Base-by-base conservation (phyloP, 1,140 invertebrate genomes). In the Drosophila bocki region DNA sequence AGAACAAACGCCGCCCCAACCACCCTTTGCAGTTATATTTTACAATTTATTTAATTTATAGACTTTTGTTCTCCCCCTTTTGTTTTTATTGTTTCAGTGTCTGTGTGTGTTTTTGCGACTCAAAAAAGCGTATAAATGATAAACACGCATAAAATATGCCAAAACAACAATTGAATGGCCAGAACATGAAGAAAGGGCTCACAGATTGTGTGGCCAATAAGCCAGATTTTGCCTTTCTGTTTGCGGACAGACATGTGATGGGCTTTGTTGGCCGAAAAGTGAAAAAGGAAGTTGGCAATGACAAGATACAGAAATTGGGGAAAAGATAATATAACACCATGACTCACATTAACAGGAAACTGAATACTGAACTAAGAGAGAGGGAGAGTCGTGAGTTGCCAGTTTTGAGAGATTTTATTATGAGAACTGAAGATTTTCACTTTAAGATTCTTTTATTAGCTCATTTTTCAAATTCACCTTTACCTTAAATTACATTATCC, bases 11-110 rank as follows among this genome's bases (percentile, higher is more conserved):
- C 12, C 19, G 11, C 2, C 2, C 17, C 17, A 29, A 29, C 17
- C 9, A 4, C 1, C 69, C 60, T 48, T 44, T 62, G 75, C 60
- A 47, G 71, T 77, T 39, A 78, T 87, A 83, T 87, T 87, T 90
- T 81, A 84, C 84, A 90, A 90, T 91, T 85, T 90, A 82, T 91
- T 90, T 91, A 90, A 90, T 90, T 90, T 90, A 91, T 90, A 86
- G 82, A 57, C 71, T 71, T 67, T 42, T 65, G 22, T 39, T 60
- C 35, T 32, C 19, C 26, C 26, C 47, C 19, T 56, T 48, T 71
- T 57, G 60, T 56, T 75, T 63, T 63, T 62, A 63, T 75, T 75
- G 58, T 44, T 61, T 45, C 17, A 58, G 9, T 70, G 37, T 32
- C n/a, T 63, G 57, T 11, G 51, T 54, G 60, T 29, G 68, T 44